Conservation (phyloP, 2,888 invertebrate genomes). For the Heteromurus nitidus region DNA sequence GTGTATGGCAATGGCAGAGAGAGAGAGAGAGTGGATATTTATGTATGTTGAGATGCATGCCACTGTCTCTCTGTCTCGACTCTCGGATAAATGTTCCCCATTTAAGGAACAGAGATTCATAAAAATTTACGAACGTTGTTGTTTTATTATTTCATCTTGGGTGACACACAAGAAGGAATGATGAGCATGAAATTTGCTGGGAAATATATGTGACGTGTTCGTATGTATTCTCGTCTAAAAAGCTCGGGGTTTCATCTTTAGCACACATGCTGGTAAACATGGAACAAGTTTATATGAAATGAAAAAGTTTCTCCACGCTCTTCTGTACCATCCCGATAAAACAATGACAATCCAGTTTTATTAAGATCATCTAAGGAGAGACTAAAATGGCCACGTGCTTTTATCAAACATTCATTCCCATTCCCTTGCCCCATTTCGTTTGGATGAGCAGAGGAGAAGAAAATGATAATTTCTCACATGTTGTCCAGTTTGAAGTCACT, state of each 20-base stretch:
- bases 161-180: neutral
- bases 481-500: no score
- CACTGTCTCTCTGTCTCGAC: neutral
- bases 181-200: neutral
- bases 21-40: neutral
- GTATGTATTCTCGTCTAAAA: neutral
- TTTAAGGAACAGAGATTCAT: neutral
- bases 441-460: no score
- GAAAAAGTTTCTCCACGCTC: neutral
- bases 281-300: neutral
- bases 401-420: no score
- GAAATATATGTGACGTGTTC: neutral
- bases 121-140: neutral
- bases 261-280: neutral
- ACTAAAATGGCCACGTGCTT: no score
- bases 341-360: no score
- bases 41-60: neutral
- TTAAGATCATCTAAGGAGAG: no score
- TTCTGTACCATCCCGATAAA: neutral
- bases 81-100: neutral
- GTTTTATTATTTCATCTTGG: neutral
- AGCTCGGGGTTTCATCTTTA: neutral
- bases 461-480: no score
- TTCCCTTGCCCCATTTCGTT: no score
- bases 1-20: neutral